Conservation (phyloP, 2,113 vertebrate species). For the Engraulis encrasicolus region DNA sequence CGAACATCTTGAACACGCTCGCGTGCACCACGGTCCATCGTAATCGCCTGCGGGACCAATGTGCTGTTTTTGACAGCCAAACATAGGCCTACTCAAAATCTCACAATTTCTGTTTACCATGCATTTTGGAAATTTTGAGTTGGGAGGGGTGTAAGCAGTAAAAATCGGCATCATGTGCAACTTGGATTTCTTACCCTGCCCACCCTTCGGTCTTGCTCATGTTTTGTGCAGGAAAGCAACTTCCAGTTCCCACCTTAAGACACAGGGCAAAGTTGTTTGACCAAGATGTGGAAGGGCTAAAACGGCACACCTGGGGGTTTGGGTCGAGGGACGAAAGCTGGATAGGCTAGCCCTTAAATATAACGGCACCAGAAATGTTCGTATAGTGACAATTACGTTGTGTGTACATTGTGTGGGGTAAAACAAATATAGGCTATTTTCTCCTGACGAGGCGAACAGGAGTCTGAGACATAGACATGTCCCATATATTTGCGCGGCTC, state of each 20-base stretch:
- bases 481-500: neutral
- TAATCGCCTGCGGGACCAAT: neutral
- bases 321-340: neutral
- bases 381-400: neutral
- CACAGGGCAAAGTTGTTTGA: neutral
- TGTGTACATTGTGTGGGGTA: neutral
- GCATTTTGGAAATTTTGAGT: neutral
- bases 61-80: neutral
- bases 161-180: constrained; percentile 16
- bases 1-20: neutral
- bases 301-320: neutral
- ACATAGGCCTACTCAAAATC: neutral
- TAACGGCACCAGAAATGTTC: neutral
- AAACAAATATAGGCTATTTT: neutral
- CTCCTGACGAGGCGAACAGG: neutral
- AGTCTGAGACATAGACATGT: neutral
- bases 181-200: constrained; percentile 15
- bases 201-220: neutral
- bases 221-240: neutral
- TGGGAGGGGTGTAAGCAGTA: neutral
- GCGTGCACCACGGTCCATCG: neutral
- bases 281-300: neutral
- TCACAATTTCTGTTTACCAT: neutral
- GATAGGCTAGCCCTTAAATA: neutral
- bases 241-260: neutral